A percentile compares a stretch with the other conserved stretches of the same genome.
These are phyloP conservation scores for Scrobipalpa costella DNA, from an alignment of 2,888 invertebrate species.

Conservation along the genomic window DNA sequence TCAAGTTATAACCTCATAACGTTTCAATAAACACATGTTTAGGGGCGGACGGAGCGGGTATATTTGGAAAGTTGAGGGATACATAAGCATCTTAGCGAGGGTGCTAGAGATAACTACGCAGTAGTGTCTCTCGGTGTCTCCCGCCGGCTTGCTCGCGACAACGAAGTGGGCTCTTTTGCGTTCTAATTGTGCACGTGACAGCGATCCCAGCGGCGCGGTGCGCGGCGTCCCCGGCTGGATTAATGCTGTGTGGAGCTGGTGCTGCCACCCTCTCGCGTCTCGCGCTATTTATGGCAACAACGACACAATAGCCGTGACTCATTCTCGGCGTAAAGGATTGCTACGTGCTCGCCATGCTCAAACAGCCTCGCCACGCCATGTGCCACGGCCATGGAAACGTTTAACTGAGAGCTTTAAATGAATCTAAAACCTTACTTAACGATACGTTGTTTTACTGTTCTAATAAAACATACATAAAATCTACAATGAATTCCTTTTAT, in stretches of 20 bases:
- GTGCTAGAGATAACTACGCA: constrained; percentile 52
- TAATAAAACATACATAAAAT: neutral
- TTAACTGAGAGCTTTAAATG: constrained; percentile 16
- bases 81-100: constrained; percentile 35
- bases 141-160: constrained; percentile 35
- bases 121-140: constrained; percentile 29
- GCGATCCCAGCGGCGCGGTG: constrained; percentile 37
- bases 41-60: constrained; percentile 39
- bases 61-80: constrained; percentile 49
- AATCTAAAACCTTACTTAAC: constrained; percentile 15
- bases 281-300: constrained; percentile 64
- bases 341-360: constrained; percentile 54
- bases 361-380: constrained; percentile 32
- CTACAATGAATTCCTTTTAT: constrained; percentile 15
- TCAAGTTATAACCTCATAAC: constrained; percentile 28
- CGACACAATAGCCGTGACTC: constrained; percentile 64
- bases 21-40: constrained; percentile 37
- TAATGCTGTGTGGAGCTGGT: constrained; percentile 44
- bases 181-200: constrained; percentile 59
- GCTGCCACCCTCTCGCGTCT: constrained; percentile 53
- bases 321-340: constrained; percentile 46
- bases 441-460: constrained; percentile 20
- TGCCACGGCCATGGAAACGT: neutral
- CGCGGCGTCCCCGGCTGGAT: constrained; percentile 43
- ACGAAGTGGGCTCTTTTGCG: constrained; percentile 58